These are phyloP conservation scores for Eubasilissa splendida DNA, from an alignment of 2,888 invertebrate genomes.

Conservation along the genomic window DNA sequence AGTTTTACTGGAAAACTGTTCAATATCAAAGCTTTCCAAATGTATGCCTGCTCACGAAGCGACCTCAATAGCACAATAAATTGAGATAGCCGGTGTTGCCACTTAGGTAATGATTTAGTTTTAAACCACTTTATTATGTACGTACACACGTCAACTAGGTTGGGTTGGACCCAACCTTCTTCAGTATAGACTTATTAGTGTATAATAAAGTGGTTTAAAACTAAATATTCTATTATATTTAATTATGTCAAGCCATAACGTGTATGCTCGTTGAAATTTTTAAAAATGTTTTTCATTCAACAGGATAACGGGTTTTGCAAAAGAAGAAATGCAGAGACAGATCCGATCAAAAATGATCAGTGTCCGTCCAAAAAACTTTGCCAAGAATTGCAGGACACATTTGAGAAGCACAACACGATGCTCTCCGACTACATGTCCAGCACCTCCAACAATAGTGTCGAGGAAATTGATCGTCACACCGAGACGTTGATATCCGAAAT, in stretches of 20 bases:
- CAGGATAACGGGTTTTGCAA: slow-evolving; percentile 39
- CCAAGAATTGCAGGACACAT: slow-evolving; percentile 71
- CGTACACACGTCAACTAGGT: neutral
- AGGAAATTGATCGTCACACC: slow-evolving; percentile 76
- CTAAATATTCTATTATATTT: neutral
- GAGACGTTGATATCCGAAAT: slow-evolving; percentile 79
- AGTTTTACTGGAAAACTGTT: too few relatives aligned
- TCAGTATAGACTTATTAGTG: neutral
- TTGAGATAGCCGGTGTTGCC: too few relatives aligned
- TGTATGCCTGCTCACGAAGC: too few relatives aligned
- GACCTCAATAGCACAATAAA: too few relatives aligned
- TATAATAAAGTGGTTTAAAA: too few relatives aligned
- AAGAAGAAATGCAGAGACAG: slow-evolving; percentile 40
- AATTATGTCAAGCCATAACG: neutral
- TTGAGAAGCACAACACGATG: slow-evolving; percentile 74
- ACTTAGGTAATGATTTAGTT: too few relatives aligned
- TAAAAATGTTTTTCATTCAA: slow-evolving; percentile 19
- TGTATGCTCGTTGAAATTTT: neutral
- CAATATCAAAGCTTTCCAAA: too few relatives aligned
- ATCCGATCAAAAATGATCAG: slow-evolving; percentile 64
- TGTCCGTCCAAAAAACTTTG: slow-evolving; percentile 70
- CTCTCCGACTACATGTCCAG: slow-evolving; percentile 77
- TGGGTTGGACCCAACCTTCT: neutral
- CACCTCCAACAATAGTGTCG: slow-evolving; percentile 74
- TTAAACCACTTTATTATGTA: too few relatives aligned